Percentiles rank a stretch among this genome's conserved stretches.
phyloP scores from a whole-genome alignment of 1,140 invertebrate species.

The Ylistrum balloti region DNA sequence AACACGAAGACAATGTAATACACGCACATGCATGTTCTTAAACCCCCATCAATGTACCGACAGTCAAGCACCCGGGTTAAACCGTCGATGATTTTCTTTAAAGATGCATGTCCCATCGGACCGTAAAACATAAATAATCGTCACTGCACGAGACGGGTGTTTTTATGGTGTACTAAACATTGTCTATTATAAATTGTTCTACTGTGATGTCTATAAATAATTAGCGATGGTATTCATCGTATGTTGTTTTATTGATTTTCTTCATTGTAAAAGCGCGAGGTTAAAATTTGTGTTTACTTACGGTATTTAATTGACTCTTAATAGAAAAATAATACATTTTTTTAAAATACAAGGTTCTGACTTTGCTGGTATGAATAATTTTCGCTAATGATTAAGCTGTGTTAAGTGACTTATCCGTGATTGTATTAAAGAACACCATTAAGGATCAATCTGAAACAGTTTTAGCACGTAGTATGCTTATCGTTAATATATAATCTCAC shows the following conservation, averaged over 20 bases:
- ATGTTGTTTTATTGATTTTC: neutral
- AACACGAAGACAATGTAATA: neutral
- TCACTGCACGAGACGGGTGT: neutral
- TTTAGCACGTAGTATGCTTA: too few relatives aligned
- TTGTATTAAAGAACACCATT: too few relatives aligned
- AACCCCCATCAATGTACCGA: neutral
- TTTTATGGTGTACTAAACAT: neutral
- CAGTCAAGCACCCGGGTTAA: neutral
- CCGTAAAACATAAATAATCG: neutral
- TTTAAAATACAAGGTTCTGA: too few relatives aligned
- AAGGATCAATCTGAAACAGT: too few relatives aligned
- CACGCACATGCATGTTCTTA: conserved; percentile 37
- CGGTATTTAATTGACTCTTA: too few relatives aligned
- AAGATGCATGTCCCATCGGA: neutral
- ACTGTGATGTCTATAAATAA: neutral
- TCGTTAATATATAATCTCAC: too few relatives aligned
- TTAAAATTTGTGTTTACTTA: too few relatives aligned
- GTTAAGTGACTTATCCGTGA: too few relatives aligned
- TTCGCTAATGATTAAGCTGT: too few relatives aligned
- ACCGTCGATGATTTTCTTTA: neutral
- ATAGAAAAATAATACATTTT: too few relatives aligned
- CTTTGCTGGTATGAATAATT: too few relatives aligned
- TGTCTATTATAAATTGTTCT: neutral
- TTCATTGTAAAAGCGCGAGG: too few relatives aligned
- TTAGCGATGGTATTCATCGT: neutral